Percentiles rank a stretch among this genome's conserved stretches.
Conservation (phyloP, 2,888 invertebrate species). For the Rhagonycha fulva region DNA sequence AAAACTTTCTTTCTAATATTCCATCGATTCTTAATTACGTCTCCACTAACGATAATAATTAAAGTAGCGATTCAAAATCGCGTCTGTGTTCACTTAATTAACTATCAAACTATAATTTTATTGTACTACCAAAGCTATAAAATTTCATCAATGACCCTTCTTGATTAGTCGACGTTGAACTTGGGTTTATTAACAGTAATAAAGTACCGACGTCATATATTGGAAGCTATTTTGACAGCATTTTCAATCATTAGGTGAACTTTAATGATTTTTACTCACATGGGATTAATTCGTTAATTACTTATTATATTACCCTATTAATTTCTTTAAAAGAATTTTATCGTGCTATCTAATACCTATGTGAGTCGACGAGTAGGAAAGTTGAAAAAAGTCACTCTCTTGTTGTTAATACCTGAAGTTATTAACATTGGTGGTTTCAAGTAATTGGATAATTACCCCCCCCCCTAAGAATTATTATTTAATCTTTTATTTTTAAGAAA, state of each 20-base stretch:
- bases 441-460: no score
- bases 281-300: no score
- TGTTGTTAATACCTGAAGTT: no score
- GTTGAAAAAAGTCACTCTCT: no score
- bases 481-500: no score
- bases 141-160: not conserved
- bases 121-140: not conserved
- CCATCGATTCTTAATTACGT: not conserved
- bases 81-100: not conserved
- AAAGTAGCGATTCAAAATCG: not conserved
- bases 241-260: not conserved
- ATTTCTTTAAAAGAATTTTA: no score
- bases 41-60: not conserved
- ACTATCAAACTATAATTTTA: not conserved
- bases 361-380: no score
- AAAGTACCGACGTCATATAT: not conserved
- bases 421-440: no score
- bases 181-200: not conserved
- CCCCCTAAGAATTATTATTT: no score
- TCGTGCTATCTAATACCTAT: no score
- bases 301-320: no score
- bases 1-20: not conserved
- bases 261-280: not conserved
- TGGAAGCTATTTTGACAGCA: not conserved
- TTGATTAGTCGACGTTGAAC: not conserved